A percentile compares a stretch with the other conserved stretches of the same genome.
These are phyloP conservation scores for Grantiella picta DNA, from an alignment of 2,113 vertebrate species.

Conservation along the genomic window DNA sequence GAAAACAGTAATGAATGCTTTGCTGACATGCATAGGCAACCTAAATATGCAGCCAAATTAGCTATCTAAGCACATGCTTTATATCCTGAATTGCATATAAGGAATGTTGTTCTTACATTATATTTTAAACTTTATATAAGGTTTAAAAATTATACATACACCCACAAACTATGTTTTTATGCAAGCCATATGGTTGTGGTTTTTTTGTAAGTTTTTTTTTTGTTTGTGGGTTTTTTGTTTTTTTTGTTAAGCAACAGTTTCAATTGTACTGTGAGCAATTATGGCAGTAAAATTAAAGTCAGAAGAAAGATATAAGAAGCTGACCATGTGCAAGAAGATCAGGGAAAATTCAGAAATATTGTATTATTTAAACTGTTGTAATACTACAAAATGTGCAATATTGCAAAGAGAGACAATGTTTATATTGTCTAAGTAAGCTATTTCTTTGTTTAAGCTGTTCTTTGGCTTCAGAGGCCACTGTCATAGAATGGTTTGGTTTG, in stretches of 20 bases:
- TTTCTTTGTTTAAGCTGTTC: not conserved
- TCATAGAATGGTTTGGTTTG: not conserved
- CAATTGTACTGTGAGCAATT: not conserved
- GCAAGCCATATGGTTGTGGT: not conserved
- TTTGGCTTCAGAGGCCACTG: not conserved
- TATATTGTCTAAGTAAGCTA: not conserved
- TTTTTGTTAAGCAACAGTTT: not conserved
- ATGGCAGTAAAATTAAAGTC: not conserved
- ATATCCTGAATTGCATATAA: conserved; percentile 1
- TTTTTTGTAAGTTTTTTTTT: too few species aligned
- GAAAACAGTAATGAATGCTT: conserved; percentile 48
- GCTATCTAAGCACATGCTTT: conserved; percentile 30
- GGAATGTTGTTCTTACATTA: not conserved
- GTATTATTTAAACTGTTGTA: not conserved
- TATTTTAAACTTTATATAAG: not conserved
- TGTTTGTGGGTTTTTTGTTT: too few species aligned
- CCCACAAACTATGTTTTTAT: not conserved
- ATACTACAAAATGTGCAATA: not conserved
- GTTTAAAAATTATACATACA: not conserved
- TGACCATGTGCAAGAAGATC: not conserved
- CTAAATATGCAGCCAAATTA: conserved; percentile 49
- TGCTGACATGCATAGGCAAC: conserved; percentile 1
- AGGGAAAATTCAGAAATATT: not conserved
- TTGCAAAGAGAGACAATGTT: not conserved
- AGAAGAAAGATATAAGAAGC: not conserved